Percentiles rank a stretch among this genome's conserved stretches.
These are phyloP conservation scores for Anguilla obscura DNA, from an alignment of 2,797 vertebrate species.

Conservation along the genomic window DNA sequence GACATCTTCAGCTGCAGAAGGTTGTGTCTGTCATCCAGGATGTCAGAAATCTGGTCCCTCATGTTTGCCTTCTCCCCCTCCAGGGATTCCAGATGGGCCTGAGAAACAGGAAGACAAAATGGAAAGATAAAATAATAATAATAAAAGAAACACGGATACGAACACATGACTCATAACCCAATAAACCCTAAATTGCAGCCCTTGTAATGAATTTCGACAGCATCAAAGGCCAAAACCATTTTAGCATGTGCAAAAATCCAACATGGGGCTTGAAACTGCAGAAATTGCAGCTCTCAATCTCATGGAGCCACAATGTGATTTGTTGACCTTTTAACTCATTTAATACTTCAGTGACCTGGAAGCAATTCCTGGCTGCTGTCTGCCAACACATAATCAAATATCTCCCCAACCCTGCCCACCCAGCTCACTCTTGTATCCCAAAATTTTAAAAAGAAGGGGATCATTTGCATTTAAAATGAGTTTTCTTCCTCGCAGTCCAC, in stretches of 20 bases:
- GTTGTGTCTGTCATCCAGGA: conserved; percentile 79
- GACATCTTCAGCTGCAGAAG: conserved; percentile 87
- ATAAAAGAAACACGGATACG: neutral
- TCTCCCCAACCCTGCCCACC: conserved; percentile 18
- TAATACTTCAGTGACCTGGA: conserved; percentile 43
- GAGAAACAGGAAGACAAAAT: conserved; percentile 52
- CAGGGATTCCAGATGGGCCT: conserved; percentile 78
- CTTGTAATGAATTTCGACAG: neutral
- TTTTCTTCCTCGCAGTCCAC: conserved; percentile 8
- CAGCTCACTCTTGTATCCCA: neutral
- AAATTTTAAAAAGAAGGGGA: neutral
- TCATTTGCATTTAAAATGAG: conserved; percentile 47
- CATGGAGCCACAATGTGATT: neutral
- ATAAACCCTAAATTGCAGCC: neutral
- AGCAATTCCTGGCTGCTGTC: conserved; percentile 42
- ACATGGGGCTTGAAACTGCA: neutral
- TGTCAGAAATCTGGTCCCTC: conserved; percentile 71
- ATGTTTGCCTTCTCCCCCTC: conserved; percentile 80
- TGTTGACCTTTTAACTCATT: conserved; percentile 26
- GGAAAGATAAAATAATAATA: neutral
- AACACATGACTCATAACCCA: neutral
- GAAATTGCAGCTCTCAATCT: neutral
- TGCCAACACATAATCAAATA: conserved; percentile 1
- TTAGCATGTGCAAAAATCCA: neutral
- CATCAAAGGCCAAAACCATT: conserved; percentile 5